Evolutionary conservation across 2,113 vertebrate species (phyloP).

Genomic region (Corythaeola cristata): DNA sequence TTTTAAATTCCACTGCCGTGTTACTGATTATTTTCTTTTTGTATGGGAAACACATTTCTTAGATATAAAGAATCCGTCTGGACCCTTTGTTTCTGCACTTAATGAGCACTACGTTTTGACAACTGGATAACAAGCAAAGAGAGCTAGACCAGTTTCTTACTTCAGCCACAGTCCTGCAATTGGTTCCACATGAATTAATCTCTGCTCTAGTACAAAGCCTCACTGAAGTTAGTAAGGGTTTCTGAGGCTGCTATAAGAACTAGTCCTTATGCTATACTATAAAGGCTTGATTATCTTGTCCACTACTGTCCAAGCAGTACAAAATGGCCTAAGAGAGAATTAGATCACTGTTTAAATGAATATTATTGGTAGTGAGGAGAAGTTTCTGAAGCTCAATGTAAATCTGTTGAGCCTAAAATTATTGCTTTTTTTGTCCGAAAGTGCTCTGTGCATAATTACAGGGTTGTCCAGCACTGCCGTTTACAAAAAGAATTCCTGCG

Average conservation of each 20-base stretch:
- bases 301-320: background rate
- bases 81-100: conserved; percentile 42
- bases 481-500: background rate
- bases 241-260: conserved; percentile 29
- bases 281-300: background rate
- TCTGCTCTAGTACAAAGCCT: conserved; percentile 28
- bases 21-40: conserved; percentile 3
- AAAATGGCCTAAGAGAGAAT: background rate
- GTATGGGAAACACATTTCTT: conserved; percentile 16
- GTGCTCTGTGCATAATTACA: background rate
- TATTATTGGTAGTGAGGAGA: background rate
- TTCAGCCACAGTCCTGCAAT: conserved; percentile 33
- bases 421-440: background rate
- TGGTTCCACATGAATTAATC: conserved; percentile 37
- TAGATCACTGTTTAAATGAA: background rate
- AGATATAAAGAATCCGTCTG: conserved; percentile 57
- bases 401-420: background rate
- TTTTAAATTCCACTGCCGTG: background rate
- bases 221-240: background rate
- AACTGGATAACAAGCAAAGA: conserved; percentile 41
- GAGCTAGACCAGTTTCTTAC: background rate
- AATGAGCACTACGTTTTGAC: conserved; percentile 56
- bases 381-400: background rate
- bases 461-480: background rate
- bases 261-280: background rate